These are phyloP conservation scores for Platysternon megacephalum DNA, from an alignment of 2,113 vertebrate genomes.

Conservation along the genomic window DNA sequence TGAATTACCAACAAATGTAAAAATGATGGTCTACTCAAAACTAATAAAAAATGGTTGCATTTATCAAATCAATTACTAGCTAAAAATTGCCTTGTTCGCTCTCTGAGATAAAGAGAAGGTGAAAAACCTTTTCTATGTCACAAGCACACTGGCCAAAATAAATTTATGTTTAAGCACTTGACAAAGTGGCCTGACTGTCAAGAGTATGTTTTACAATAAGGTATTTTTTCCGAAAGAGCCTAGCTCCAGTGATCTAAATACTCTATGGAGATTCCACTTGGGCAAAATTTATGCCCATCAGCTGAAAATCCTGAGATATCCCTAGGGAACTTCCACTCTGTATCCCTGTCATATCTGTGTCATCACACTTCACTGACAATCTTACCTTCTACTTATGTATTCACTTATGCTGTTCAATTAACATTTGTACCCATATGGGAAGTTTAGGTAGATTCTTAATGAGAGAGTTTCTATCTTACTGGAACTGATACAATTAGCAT, in stretches of 20 bases:
- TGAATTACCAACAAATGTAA: no score
- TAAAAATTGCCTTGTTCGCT: background rate
- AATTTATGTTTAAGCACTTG: no score
- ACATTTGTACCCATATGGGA: background rate
- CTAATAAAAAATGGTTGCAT: background rate
- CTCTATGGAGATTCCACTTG: no score
- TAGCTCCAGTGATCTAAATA: no score
- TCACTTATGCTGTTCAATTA: background rate
- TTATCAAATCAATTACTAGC: background rate
- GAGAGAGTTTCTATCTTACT: background rate
- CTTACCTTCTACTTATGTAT: background rate
- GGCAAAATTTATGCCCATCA: background rate
- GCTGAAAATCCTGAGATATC: background rate
- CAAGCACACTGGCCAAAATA: no score
- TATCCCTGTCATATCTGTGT: fast-evolving
- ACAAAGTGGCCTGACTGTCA: no score
- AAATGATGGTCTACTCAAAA: background rate
- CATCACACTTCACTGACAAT: background rate
- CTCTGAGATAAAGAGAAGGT: background rate
- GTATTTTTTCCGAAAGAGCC: no score
- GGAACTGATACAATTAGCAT: background rate
- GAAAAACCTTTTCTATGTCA: no score
- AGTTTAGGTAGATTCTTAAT: background rate
- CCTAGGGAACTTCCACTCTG: background rate
- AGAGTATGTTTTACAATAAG: no score